Conservation (phyloP, 2,888 invertebrate genomes). For the Dermolepida albohirtum region DNA sequence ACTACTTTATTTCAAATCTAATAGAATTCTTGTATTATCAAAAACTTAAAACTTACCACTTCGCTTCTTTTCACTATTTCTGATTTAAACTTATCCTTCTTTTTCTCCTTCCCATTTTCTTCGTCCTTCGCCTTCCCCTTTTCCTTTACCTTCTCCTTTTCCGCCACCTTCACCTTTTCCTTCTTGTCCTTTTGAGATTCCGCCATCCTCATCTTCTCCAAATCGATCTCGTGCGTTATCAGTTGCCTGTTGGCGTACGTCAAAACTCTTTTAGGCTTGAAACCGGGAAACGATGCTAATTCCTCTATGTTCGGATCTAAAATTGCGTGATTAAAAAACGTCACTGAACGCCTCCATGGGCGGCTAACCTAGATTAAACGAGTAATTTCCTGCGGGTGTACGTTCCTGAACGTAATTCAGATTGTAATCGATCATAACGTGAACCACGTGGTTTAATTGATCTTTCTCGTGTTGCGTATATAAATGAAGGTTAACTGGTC, state of each 20-base stretch:
- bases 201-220: conserved; percentile 78
- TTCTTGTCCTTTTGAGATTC: conserved; percentile 48
- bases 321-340: conserved; percentile 50
- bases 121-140: conserved; percentile 48
- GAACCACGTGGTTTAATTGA: conserved; percentile 77
- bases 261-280: conserved; percentile 59
- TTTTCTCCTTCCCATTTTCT: conserved; percentile 47
- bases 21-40: no score
- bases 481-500: conserved; percentile 79
- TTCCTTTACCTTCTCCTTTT: conserved; percentile 56
- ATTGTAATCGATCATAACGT: conserved; percentile 90
- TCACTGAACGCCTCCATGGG: not conserved
- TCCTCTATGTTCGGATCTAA: conserved; percentile 86
- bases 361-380: conserved; percentile 66
- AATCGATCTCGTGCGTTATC: conserved; percentile 84
- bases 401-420: conserved; percentile 86
- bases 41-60: not conserved
- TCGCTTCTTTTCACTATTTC: not conserved
- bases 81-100: not conserved
- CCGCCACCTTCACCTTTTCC: conserved; percentile 29
- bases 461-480: conserved; percentile 80
- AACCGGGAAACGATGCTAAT: conserved; percentile 66
- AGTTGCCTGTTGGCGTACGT: conserved; percentile 74
- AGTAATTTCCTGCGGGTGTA: conserved; percentile 80
- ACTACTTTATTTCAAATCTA: no score